phyloP scores from a whole-genome alignment of 2,888 invertebrate species.

The Pristionchus arcanus region DNA sequence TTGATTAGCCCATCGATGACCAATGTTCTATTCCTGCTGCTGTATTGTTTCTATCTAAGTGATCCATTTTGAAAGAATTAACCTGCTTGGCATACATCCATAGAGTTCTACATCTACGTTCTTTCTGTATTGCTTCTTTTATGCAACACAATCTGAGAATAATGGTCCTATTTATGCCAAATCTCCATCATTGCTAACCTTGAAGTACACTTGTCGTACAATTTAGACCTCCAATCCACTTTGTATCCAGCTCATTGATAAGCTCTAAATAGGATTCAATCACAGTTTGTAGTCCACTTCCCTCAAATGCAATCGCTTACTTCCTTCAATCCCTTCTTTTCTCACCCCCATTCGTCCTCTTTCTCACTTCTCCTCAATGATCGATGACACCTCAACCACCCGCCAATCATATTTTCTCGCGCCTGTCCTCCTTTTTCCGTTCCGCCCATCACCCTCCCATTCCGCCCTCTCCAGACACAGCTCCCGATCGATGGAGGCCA shows the following conservation, averaged over 20 bases:
- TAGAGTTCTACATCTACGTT: background rate
- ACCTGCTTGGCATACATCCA: too few relatives aligned
- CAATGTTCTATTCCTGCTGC: background rate
- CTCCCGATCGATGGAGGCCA: background rate
- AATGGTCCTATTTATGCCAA: too few relatives aligned
- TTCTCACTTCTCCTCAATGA: constrained; percentile 38
- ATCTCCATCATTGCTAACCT: background rate
- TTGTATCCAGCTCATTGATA: background rate
- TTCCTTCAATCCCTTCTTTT: background rate
- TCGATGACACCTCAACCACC: constrained; percentile 7
- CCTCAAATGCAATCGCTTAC: background rate
- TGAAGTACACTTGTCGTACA: background rate
- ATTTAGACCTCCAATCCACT: background rate
- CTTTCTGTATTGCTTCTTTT: background rate
- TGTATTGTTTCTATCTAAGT: too few relatives aligned
- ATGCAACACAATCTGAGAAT: background rate
- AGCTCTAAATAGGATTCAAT: constrained; percentile 3
- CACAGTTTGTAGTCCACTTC: background rate
- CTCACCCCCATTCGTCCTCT: background rate
- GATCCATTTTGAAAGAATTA: too few relatives aligned
- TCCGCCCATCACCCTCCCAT: constrained; percentile 1
- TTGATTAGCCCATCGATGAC: constrained; percentile 14
- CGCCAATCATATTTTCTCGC: constrained; percentile 37
- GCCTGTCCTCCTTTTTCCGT: constrained; percentile 31
- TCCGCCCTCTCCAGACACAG: constrained; percentile 23